phyloP scores from a whole-genome alignment of 2,113 vertebrate genomes.

The Ictalurus punctatus region DNA sequence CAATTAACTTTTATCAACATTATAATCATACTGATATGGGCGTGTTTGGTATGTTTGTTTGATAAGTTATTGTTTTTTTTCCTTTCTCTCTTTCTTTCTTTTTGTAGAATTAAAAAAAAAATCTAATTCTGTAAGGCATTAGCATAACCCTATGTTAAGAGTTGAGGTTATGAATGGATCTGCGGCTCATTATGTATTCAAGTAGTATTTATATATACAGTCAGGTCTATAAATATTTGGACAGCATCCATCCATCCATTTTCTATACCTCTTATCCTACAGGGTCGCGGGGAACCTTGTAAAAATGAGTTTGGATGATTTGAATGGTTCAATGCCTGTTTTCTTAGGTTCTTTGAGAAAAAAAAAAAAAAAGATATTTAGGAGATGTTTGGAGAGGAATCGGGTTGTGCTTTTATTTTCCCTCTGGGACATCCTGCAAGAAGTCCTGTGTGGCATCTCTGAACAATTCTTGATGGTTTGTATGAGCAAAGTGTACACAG shows the following conservation, averaged over 20 bases:
- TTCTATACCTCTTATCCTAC: too few relatives aligned
- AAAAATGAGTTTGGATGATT: background rate
- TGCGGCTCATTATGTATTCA: too few relatives aligned
- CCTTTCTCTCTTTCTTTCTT: background rate
- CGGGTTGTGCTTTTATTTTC: background rate
- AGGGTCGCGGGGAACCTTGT: background rate
- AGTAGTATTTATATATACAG: background rate
- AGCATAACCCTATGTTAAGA: background rate
- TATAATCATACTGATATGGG: too few relatives aligned
- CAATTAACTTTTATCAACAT: background rate
- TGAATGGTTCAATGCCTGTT: background rate
- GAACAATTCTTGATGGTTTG: background rate
- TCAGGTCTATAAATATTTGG: background rate
- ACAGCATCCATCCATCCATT: background rate
- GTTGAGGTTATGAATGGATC: background rate
- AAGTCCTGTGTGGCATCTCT: background rate
- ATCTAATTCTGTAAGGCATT: background rate
- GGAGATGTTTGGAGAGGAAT: background rate
- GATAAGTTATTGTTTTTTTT: too few relatives aligned
- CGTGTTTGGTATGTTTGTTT: too few relatives aligned
- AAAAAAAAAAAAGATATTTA: background rate
- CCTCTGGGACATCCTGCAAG: background rate
- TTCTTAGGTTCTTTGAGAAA: background rate
- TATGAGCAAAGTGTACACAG: background rate
- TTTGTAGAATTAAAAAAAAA: background rate